Evolutionary conservation across 2,888 invertebrate species (phyloP).

Genomic region (Hermaeophaga mercurialis): DNA sequence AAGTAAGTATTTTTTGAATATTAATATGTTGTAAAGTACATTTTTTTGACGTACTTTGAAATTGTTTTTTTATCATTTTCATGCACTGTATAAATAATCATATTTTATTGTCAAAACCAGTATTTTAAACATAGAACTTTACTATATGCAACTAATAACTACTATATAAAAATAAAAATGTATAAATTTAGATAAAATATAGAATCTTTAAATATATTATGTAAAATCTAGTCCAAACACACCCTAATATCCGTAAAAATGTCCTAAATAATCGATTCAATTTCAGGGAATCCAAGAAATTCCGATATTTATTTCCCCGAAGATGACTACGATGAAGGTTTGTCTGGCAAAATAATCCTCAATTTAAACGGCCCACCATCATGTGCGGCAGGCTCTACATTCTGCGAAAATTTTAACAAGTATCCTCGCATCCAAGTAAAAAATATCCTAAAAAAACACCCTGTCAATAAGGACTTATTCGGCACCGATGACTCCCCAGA

Average conservation of each 20-base stretch:
- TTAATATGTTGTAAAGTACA: no score
- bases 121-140: no score
- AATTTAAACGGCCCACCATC: background rate
- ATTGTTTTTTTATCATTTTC: no score
- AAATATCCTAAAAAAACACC: background rate
- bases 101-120: no score
- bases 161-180: no score
- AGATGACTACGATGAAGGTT: background rate
- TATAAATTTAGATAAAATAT: no score
- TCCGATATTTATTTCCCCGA: slow-evolving; percentile 5
- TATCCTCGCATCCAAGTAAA: slow-evolving; percentile 3
- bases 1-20: background rate
- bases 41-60: no score
- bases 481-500: slow-evolving; percentile 6
- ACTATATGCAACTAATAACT: no score
- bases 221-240: no score
- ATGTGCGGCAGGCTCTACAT: slow-evolving; percentile 1
- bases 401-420: slow-evolving; percentile 9
- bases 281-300: background rate
- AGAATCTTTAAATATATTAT: no score
- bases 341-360: background rate
- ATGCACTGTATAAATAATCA: no score
- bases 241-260: no score
- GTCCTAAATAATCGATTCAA: background rate
- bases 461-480: background rate